Conservation (phyloP, 2,888 invertebrate genomes). For the Cabera pusaria region DNA sequence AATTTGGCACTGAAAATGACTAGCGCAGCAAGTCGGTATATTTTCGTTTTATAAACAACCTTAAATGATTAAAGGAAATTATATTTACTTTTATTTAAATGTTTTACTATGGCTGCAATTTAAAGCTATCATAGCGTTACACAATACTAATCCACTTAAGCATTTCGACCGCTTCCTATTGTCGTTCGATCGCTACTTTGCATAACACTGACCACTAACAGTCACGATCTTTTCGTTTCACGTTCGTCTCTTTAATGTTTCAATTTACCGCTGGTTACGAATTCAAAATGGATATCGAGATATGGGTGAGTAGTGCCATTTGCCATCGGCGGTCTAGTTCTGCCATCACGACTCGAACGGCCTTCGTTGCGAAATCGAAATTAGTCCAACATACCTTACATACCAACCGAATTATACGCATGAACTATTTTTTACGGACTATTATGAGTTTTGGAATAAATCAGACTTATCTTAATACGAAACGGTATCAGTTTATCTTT, state of each 20-base stretch:
- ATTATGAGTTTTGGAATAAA: constrained; percentile 22
- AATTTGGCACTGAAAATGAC: no score
- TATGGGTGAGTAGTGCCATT: constrained; percentile 63
- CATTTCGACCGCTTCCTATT: constrained; percentile 57
- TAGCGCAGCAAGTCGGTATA: no score
- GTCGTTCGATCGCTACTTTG: constrained; percentile 53
- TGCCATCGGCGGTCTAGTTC: constrained; percentile 64
- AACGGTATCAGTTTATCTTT: constrained; percentile 20
- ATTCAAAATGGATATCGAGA: constrained; percentile 58
- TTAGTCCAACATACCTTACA: constrained; percentile 50
- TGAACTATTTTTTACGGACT: constrained; percentile 1
- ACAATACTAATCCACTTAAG: constrained; percentile 14
- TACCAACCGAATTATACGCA: no score
- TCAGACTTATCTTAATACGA: constrained; percentile 23
- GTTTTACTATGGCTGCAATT: constrained; percentile 3
- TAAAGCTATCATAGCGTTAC: constrained; percentile 8
- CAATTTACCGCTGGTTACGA: constrained; percentile 58
- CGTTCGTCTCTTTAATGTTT: constrained; percentile 57
- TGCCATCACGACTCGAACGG: constrained; percentile 60
- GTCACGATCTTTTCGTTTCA: constrained; percentile 67
- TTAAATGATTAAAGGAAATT: no score
- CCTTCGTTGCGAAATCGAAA: constrained; percentile 73
- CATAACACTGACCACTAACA: constrained; percentile 49
- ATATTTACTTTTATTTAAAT: no score
- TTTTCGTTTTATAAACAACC: no score